These are phyloP conservation scores for Lepidocyrtinus sp. DNA, from an alignment of 2,888 invertebrate species.

Conservation along the genomic window DNA sequence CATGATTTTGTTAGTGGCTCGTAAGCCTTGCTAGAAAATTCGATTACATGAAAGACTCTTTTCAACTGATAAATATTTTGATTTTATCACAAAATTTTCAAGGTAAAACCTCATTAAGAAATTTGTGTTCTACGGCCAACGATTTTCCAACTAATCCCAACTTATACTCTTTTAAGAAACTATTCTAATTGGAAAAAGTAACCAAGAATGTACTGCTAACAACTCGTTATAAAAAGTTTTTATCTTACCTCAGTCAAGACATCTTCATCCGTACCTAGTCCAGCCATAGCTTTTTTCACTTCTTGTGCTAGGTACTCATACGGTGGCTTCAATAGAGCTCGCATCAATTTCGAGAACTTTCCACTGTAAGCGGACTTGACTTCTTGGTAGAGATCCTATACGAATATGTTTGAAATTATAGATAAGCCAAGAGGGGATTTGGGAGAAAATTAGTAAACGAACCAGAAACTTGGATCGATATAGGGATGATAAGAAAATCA, in stretches of 20 bases:
- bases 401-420: conserved; percentile 19
- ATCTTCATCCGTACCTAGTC: conserved; percentile 82
- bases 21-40: too few relatives aligned
- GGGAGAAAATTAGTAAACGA: neutral
- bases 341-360: conserved; percentile 82
- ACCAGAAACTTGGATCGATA: neutral
- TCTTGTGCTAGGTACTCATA: conserved; percentile 82
- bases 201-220: neutral
- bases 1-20: too few relatives aligned
- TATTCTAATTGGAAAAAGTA: neutral
- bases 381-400: conserved; percentile 79
- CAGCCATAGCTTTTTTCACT: conserved; percentile 82
- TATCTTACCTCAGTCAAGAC: conserved; percentile 78
- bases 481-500: neutral
- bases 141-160: too few relatives aligned
- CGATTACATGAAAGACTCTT: too few relatives aligned
- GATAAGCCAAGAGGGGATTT: neutral
- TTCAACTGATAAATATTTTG: too few relatives aligned
- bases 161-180: too few relatives aligned
- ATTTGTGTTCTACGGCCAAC: too few relatives aligned
- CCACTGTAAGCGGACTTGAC: conserved; percentile 82
- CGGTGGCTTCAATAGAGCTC: conserved; percentile 80
- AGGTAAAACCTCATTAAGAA: too few relatives aligned
- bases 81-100: too few relatives aligned
- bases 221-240: neutral